These are phyloP conservation scores for Macropus fuliginosus DNA, from an alignment of 2,797 vertebrate genomes.

Conservation along the genomic window DNA sequence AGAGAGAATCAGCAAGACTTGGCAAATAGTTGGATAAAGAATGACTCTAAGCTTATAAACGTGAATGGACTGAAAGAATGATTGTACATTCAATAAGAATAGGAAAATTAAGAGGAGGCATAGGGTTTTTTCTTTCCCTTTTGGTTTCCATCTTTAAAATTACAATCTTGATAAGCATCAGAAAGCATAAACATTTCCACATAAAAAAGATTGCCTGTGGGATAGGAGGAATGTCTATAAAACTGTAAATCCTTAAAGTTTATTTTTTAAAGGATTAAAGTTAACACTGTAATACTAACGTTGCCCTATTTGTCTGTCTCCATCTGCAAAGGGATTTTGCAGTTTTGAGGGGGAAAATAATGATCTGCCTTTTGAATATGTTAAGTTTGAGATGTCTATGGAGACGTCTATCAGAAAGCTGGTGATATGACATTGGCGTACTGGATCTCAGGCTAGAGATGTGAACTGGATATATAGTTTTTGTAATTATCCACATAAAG, in stretches of 20 bases:
- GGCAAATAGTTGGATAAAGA: no score
- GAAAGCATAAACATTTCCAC: neutral
- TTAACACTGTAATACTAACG: neutral
- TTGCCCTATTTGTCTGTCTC: neutral
- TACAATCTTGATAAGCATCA: neutral
- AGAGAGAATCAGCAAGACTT: no score
- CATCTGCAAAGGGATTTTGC: neutral
- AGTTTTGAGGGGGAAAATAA: neutral
- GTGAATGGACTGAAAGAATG: no score
- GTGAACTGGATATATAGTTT: neutral
- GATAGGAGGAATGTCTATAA: neutral
- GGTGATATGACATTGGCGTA: neutral
- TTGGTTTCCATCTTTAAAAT: neutral
- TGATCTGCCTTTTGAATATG: neutral
- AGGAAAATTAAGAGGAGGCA: neutral
- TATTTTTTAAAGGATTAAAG: neutral
- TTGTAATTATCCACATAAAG: neutral
- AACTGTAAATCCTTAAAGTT: neutral
- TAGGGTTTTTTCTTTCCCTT: neutral
- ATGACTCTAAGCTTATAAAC: no score
- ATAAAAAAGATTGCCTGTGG: neutral
- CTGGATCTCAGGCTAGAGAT: neutral
- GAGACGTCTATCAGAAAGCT: neutral
- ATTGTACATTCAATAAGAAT: no score
- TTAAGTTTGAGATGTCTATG: neutral